Base-by-base conservation (phyloP, 2,797 vertebrate genomes). In the Cichlasoma orientale region DNA sequence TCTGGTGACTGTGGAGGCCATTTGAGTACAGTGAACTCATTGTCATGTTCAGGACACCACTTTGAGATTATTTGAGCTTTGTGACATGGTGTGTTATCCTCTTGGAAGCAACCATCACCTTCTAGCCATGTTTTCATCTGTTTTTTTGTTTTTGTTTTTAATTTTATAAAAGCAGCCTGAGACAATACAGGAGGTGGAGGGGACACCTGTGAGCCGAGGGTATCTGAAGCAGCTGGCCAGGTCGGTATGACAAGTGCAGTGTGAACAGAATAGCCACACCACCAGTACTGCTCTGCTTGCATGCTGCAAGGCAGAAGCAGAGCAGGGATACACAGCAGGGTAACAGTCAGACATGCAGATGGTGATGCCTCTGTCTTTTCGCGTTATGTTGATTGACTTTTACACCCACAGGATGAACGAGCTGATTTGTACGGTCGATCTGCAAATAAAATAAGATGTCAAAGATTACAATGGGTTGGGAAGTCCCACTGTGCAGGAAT, bases 151-250 rank as follows among this genome's bases (percentile, higher is more conserved):
- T 41, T 56, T 44, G 13, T 44, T 14, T 66, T 2, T 29, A 4
- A 8, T 59, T 38, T 3, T 16, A 68, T 68, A 74, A 47, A 52
- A 31, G 55, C 58, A 72, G 29, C 11, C 36, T 57, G 59, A 59
- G 31, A 63, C 7, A 27, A 13, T 2, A 1, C 9, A 78, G 56
- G 53, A 77, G 9, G 73, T 73, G 3, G 63, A 83, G 11, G 16
- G 13, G 36, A 36, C 2, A 1, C n/a, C 31, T 1, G 47, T 4
- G 23, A 83, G 25, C 44, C 21, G 74, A 2, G 88, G 88, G 53
- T 23, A 91, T 23, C 72, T 93, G 36, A 44, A 71, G 27, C 75
- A 76, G 31, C 63, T 93, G 73, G 83, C 74, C 80, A 92, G 93
- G 93, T 94, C 29, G 29, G 88, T 83, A 14, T 31, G 38, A 61